A percentile compares a stretch with the other conserved stretches of the same genome.
phyloP scores from a whole-genome alignment of 2,797 vertebrate species.

The Manis pentadactyla region DNA sequence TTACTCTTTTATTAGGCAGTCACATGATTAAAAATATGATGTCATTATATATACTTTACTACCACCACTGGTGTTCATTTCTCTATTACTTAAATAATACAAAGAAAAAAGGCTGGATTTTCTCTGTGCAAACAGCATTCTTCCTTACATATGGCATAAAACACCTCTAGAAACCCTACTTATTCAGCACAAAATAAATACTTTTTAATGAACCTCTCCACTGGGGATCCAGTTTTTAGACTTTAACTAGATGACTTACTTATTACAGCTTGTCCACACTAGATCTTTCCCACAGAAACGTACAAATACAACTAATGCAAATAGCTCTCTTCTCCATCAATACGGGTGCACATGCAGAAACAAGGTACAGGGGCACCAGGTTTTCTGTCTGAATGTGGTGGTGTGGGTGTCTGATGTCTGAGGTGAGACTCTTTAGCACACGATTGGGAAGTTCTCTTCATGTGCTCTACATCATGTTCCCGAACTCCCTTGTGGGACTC shows the following conservation, averaged over 20 bases:
- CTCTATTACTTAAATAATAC: not conserved
- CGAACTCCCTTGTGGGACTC: no score
- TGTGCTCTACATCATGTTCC: not conserved
- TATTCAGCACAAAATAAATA: not conserved
- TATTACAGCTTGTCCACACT: not conserved
- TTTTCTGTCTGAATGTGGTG: not conserved
- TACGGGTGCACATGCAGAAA: not conserved
- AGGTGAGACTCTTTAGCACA: not conserved
- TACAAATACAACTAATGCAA: not conserved
- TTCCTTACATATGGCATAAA: not conserved
- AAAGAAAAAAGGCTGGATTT: not conserved
- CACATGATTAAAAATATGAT: not conserved
- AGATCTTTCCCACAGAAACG: not conserved
- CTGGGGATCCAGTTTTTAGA: not conserved
- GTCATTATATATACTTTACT: not conserved
- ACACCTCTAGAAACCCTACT: not conserved
- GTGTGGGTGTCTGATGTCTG: not conserved
- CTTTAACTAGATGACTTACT: not conserved
- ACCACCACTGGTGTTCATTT: not conserved
- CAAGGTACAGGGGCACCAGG: rapidly evolving
- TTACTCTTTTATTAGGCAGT: conserved; percentile 7
- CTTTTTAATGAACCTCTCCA: not conserved
- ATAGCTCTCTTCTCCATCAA: not conserved
- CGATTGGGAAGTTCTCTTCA: not conserved
- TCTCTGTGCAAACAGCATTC: not conserved